phyloP scores from a whole-genome alignment of 1,140 invertebrate genomes.

The Leptestheria dahalacensis region DNA sequence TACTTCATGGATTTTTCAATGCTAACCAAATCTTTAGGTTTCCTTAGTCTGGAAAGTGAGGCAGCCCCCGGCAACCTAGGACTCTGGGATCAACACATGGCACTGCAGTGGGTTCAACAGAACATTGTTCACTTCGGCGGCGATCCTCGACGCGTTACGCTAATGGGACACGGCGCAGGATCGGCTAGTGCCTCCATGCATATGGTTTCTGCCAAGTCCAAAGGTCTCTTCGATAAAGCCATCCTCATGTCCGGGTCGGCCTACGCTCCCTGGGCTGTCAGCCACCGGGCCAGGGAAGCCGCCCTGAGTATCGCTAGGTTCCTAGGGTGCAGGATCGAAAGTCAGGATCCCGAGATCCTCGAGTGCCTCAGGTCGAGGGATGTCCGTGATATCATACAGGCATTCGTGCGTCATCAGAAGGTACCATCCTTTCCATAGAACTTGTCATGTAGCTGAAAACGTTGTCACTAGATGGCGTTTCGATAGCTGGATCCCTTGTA shows the following conservation, averaged over 20 bases:
- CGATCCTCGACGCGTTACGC: constrained; percentile 45
- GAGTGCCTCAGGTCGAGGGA: constrained; percentile 45
- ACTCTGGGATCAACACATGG: constrained; percentile 51
- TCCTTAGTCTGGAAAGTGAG: constrained; percentile 45
- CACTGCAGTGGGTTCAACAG: constrained; percentile 51
- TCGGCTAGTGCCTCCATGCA: constrained; percentile 42
- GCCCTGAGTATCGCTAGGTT: constrained; percentile 26
- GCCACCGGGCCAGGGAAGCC: constrained; percentile 5
- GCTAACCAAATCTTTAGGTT: constrained; percentile 35
- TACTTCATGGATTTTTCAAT: not conserved
- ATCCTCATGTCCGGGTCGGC: constrained; percentile 15
- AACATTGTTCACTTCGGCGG: constrained; percentile 57
- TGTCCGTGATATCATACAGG: constrained; percentile 35
- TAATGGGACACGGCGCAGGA: constrained; percentile 50
- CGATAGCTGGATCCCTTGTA: not conserved
- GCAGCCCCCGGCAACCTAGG: constrained; percentile 48
- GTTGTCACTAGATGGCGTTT: not conserved
- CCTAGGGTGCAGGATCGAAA: constrained; percentile 31
- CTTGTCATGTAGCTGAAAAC: too few species aligned
- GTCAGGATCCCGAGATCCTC: constrained; percentile 28
- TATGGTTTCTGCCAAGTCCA: constrained; percentile 40
- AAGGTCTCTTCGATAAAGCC: constrained; percentile 27
- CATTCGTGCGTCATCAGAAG: constrained; percentile 39
- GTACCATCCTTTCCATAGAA: too few species aligned
- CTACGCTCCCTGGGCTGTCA: constrained; percentile 12